phyloP scores from a whole-genome alignment of 2,797 vertebrate genomes.

The Liparis tanakae region DNA sequence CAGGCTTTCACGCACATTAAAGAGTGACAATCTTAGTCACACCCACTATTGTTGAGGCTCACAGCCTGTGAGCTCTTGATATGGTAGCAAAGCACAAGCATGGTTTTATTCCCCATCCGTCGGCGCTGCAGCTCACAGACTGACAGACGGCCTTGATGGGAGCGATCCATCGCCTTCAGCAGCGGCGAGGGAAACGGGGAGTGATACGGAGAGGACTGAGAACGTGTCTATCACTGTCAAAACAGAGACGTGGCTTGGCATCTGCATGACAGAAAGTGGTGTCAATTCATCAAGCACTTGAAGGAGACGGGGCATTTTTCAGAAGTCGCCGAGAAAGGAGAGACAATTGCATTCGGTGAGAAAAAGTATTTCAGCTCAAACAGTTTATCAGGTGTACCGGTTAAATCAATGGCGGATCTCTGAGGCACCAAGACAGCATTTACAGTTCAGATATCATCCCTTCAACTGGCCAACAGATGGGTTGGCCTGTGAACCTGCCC shows the following conservation, averaged over 20 bases:
- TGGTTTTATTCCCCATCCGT: slow-evolving; percentile 46
- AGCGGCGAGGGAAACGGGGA: slow-evolving; percentile 37
- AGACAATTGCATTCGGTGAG: slow-evolving; percentile 45
- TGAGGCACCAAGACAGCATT: slow-evolving; percentile 44
- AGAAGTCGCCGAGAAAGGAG: slow-evolving; percentile 46
- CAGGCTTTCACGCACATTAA: neutral
- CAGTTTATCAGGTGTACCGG: slow-evolving; percentile 41
- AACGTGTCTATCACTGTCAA: slow-evolving; percentile 73
- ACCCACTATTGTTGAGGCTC: slow-evolving; percentile 51
- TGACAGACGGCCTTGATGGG: slow-evolving; percentile 71
- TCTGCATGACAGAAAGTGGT: slow-evolving; percentile 59
- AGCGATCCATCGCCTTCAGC: slow-evolving; percentile 65
- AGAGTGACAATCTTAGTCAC: slow-evolving; percentile 47
- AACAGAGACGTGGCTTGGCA: slow-evolving; percentile 55
- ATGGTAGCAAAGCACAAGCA: slow-evolving; percentile 42
- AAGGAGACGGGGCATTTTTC: slow-evolving; percentile 46
- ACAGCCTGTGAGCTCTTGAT: slow-evolving; percentile 53
- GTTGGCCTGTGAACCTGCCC: slow-evolving; percentile 45
- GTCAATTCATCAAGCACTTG: slow-evolving; percentile 66
- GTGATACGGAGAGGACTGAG: slow-evolving; percentile 57
- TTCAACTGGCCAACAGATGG: slow-evolving; percentile 37
- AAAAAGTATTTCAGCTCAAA: slow-evolving; percentile 48
- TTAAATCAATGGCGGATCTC: slow-evolving; percentile 58
- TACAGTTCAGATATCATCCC: slow-evolving; percentile 59
- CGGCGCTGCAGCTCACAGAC: slow-evolving; percentile 53